Evolutionary conservation across 2,113 vertebrate species (phyloP).

Genomic region (Neotoma lepida): DNA sequence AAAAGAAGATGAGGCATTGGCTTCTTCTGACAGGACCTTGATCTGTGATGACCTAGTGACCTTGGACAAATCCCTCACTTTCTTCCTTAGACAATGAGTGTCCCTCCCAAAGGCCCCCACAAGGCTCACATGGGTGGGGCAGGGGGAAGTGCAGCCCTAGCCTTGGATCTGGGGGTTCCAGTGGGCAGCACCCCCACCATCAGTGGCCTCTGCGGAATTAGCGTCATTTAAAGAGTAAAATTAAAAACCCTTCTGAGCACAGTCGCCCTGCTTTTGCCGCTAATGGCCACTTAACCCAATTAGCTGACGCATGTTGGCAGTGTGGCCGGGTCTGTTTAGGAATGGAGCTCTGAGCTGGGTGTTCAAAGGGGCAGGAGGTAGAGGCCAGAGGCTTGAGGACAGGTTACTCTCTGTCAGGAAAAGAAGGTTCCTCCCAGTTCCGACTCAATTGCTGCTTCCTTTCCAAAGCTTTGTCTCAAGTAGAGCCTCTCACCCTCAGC

Average conservation of each 20-base stretch:
- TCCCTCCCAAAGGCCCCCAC: background rate
- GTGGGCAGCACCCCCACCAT: constrained; percentile 22
- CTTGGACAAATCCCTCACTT: background rate
- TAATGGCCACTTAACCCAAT: constrained; percentile 73
- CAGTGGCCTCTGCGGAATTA: constrained; percentile 61
- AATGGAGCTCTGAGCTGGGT: background rate
- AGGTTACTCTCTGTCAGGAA: background rate
- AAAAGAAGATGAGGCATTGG: background rate
- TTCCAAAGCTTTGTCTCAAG: background rate
- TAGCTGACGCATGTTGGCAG: constrained; percentile 52
- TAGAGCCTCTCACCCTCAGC: background rate
- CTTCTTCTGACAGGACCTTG: background rate
- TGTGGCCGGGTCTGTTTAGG: background rate
- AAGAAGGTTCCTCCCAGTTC: background rate
- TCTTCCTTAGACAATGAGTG: background rate
- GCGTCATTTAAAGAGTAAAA: constrained; percentile 74
- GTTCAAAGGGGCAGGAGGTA: constrained; percentile 15
- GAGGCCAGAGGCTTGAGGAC: background rate
- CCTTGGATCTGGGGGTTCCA: background rate
- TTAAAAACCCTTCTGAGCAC: constrained; percentile 72
- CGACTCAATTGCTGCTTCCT: background rate
- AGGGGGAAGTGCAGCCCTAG: background rate
- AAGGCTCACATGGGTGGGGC: background rate
- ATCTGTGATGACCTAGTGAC: background rate
- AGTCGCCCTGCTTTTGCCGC: constrained; percentile 57